phyloP scores from a whole-genome alignment of 2,888 invertebrate species.

The Eupithecia subfuscata region DNA sequence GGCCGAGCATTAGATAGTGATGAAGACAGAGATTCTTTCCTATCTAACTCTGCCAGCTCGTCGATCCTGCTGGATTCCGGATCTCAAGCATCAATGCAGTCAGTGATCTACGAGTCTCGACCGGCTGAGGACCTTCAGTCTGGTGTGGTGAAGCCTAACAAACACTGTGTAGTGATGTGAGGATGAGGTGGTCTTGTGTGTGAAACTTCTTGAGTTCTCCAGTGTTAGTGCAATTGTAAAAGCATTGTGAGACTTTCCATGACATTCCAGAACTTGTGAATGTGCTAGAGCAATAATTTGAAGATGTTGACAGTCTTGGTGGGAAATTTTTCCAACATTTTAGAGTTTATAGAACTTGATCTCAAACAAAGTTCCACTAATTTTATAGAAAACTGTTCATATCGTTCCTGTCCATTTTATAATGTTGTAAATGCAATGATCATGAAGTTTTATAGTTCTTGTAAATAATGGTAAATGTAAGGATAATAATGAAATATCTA shows the following conservation, averaged over 20 bases:
- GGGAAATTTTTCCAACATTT: background rate
- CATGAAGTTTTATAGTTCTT: background rate
- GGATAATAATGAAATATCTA: slow-evolving; percentile 18
- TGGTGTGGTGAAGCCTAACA: background rate
- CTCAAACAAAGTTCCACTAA: slow-evolving; percentile 29
- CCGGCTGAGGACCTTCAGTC: background rate
- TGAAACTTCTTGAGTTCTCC: background rate
- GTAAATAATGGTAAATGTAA: slow-evolving; percentile 21
- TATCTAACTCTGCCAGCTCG: slow-evolving; percentile 16
- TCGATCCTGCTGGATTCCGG: slow-evolving; percentile 21
- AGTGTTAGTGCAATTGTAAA: background rate
- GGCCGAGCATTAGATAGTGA: background rate
- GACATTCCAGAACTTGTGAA: background rate
- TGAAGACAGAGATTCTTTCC: slow-evolving; percentile 17
- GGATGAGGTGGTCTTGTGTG: background rate
- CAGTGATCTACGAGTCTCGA: background rate
- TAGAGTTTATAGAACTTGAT: slow-evolving; percentile 20
- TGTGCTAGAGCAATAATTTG: background rate
- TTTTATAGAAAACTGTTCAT: slow-evolving; percentile 33
- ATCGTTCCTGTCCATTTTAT: slow-evolving; percentile 30
- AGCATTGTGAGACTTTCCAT: background rate
- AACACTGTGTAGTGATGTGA: slow-evolving; percentile 1
- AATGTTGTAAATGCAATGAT: background rate
- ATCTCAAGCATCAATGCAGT: slow-evolving; percentile 19
- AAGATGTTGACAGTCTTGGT: background rate